Conservation (phyloP, 2,888 invertebrate genomes). For the Tetranychus piercei region DNA sequence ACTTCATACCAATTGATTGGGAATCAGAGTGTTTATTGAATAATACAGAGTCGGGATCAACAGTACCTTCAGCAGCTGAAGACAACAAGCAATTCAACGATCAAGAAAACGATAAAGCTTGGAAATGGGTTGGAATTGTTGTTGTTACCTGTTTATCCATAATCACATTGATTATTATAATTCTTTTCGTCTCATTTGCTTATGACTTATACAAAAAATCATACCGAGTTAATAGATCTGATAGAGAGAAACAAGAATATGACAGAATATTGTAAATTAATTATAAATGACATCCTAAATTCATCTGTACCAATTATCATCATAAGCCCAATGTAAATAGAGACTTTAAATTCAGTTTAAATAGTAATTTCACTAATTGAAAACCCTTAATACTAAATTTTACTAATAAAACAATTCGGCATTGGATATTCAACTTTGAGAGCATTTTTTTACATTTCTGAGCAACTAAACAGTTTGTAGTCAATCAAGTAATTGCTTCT, state of each 20-base stretch:
- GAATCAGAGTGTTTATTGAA: neutral
- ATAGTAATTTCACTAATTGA: too few relatives aligned
- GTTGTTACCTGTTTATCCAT: neutral
- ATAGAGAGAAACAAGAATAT: neutral
- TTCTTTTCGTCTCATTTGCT: neutral
- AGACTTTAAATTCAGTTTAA: too few relatives aligned
- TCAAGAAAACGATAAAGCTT: neutral
- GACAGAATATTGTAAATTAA: neutral
- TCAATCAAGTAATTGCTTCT: too few relatives aligned
- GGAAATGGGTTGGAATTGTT: neutral
- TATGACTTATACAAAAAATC: neutral
- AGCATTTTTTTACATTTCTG: too few relatives aligned
- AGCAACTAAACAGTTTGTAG: too few relatives aligned
- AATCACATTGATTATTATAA: neutral
- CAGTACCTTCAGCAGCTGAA: too few relatives aligned
- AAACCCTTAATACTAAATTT: too few relatives aligned
- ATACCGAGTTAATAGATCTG: neutral
- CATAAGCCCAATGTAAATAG: neutral
- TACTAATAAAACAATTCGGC: too few relatives aligned
- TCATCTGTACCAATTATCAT: neutral
- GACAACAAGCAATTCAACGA: neutral
- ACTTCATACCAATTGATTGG: neutral
- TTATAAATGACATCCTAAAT: too few relatives aligned
- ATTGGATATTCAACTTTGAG: too few relatives aligned
- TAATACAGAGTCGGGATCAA: neutral